Evolutionary conservation across 2,113 vertebrate genomes (phyloP), one percentile per base, ranked within the genome.

Genomic region (Tychaedon coryphoeus): DNA sequence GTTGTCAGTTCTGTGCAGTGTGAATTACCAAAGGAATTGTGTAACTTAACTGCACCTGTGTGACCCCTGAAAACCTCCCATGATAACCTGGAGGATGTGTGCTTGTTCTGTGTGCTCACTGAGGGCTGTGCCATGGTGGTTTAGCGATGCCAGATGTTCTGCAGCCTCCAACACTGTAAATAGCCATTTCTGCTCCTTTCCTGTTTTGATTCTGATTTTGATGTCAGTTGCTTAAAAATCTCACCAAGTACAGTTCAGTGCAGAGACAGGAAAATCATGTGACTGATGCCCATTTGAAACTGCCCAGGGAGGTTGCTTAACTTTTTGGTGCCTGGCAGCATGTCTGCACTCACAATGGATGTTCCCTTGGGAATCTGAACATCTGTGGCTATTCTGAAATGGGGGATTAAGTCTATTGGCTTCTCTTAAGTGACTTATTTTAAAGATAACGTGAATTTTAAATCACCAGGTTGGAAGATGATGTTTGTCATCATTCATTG

Each of bases 251-350:
- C 38, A 43, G 74, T 28, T 36, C 62, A 76, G 64, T 14, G 26
- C 42, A 88, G 47, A 31, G 19, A 17, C 3, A 70, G 81, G 69
- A 38, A 19, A 78, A 64, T 19, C 33, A 6, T 20, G 53, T 18
- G 57, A 45, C 31, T 28, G 38, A 56, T 45, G 51, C 40, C 61
- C n/a, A 3, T 29, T 31, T 60, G 92, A 74, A 79, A 56, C n/a
- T 72, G 42, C n/a, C 48, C 0, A 5, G 64, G 90, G 77, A 64
- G 67, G 23, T 19, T 5, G 22, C 23, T 61, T n/a, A 56, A 90
- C 75, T 81, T 71, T 51, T 45, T 90, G 93, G 93, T 96, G 93
- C 91, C 82, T 96, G 95, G 88, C 69, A 51, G 95, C 34, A 3
- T 33, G 53, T 47, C 81, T 78, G 91, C 4, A 22, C 43, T 88